Conservation (phyloP, 2,888 invertebrate genomes). For the Ophonus ardosiacus region DNA sequence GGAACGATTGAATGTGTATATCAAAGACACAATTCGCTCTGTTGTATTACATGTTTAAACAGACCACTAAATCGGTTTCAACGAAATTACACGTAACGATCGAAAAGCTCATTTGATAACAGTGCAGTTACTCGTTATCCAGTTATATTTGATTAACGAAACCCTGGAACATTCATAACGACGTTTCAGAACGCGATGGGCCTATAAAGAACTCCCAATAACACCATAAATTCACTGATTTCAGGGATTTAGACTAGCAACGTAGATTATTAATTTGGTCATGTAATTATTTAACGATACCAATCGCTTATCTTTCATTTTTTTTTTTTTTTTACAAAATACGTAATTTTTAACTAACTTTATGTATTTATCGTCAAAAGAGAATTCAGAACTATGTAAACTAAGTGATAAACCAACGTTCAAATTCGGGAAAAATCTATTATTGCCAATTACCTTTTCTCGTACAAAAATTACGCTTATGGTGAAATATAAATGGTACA, state of each 20-base stretch:
- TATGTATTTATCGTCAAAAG: too few species aligned
- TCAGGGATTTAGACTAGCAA: background rate
- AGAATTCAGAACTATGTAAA: too few species aligned
- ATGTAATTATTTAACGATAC: background rate
- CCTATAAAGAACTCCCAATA: conserved; percentile 37
- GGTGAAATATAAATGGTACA: too few species aligned
- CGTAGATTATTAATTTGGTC: background rate
- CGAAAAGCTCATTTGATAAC: conserved; percentile 49
- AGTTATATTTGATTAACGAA: conserved; percentile 44
- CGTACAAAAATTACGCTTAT: too few species aligned
- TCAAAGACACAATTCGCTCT: conserved; percentile 48
- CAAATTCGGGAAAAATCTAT: too few species aligned
- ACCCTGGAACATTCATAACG: conserved; percentile 6
- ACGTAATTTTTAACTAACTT: background rate
- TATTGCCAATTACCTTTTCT: too few species aligned
- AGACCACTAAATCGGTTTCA: conserved; percentile 48
- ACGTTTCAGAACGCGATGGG: conserved; percentile 19
- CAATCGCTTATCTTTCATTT: background rate
- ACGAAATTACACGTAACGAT: conserved; percentile 46
- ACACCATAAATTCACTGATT: conserved; percentile 25
- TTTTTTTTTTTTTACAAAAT: background rate
- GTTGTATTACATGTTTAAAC: conserved; percentile 49
- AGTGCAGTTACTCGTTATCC: conserved; percentile 41
- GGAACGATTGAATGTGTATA: conserved; percentile 29
- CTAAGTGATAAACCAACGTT: too few species aligned